Conservation (phyloP, 2,113 vertebrate species). For the Myotis lucifugus region DNA sequence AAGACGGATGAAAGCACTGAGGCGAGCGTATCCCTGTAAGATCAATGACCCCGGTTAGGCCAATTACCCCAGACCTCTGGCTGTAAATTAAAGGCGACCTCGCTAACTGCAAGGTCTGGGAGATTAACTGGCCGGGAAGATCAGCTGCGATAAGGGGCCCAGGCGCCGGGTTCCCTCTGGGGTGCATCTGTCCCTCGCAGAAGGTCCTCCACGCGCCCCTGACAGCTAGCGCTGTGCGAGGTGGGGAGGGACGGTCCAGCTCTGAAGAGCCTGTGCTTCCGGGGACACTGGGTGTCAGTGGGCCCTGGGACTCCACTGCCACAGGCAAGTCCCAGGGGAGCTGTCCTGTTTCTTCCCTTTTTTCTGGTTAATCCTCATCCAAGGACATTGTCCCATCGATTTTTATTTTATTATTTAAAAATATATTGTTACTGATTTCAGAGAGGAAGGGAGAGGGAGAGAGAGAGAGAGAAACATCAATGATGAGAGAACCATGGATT, state of each 20-base stretch:
- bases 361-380: no score
- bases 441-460: not conserved
- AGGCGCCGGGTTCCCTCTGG: conserved; percentile 59
- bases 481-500: no score
- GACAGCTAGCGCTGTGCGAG: not conserved
- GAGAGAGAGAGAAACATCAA: not conserved
- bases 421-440: no score
- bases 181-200: conserved; percentile 47
- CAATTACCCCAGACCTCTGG: conserved; percentile 75
- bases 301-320: not conserved
- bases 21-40: conserved; percentile 63
- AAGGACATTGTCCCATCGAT: no score
- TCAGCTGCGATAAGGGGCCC: conserved; percentile 58
- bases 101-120: conserved; percentile 70
- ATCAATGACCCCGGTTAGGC: conserved; percentile 80
- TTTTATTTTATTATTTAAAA: no score
- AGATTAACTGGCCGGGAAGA: conserved; percentile 80
- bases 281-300: not conserved
- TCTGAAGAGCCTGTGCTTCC: not conserved
- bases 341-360: no score
- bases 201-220: not conserved
- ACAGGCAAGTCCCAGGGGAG: not conserved
- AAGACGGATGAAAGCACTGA: conserved; percentile 73
- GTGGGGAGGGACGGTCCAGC: not conserved
- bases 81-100: conserved; percentile 81